Percentiles rank a stretch among this genome's conserved stretches.
Conservation (phyloP, 1,140 invertebrate genomes). For the Drosophila miranda region DNA sequence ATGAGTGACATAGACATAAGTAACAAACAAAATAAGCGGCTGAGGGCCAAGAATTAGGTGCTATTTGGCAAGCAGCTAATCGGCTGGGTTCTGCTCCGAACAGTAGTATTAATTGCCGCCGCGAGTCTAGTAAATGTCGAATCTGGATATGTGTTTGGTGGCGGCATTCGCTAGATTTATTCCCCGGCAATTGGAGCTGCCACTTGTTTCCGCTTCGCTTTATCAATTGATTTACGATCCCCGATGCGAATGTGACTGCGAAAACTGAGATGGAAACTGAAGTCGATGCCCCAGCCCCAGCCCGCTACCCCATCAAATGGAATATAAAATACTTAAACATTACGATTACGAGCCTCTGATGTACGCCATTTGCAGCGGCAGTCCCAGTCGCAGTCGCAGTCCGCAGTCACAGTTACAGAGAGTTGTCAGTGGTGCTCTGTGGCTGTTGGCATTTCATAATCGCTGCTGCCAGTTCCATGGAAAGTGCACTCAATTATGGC, state of each 20-base stretch:
- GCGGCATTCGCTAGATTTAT: conserved; percentile 63
- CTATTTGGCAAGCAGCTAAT: no score
- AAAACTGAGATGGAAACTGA: conserved; percentile 29
- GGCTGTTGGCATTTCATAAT: conserved; percentile 70
- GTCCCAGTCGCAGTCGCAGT: no score
- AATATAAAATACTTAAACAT: conserved; percentile 44
- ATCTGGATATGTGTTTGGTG: conserved; percentile 4
- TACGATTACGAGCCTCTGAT: conserved; percentile 59
- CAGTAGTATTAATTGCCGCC: conserved; percentile 74
- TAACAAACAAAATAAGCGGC: no score
- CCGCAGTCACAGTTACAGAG: not conserved
- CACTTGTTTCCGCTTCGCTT: conserved; percentile 81
- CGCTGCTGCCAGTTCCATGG: conserved; percentile 67
- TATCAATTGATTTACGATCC: conserved; percentile 80
- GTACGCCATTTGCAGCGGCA: conserved; percentile 61
- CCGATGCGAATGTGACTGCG: conserved; percentile 47
- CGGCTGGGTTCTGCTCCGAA: no score
- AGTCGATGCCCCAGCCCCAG: not conserved
- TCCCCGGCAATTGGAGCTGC: conserved; percentile 70
- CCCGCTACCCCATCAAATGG: conserved; percentile 20
- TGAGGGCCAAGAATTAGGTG: no score
- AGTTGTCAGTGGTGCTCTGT: conserved; percentile 26
- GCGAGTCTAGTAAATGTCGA: conserved; percentile 51
- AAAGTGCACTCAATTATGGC: conserved; percentile 81
- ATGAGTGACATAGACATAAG: no score